Evolutionary conservation across 2,797 vertebrate genomes (phyloP), one percentile per base, ranked within the genome.

Genomic region (Cossypha dichroa): DNA sequence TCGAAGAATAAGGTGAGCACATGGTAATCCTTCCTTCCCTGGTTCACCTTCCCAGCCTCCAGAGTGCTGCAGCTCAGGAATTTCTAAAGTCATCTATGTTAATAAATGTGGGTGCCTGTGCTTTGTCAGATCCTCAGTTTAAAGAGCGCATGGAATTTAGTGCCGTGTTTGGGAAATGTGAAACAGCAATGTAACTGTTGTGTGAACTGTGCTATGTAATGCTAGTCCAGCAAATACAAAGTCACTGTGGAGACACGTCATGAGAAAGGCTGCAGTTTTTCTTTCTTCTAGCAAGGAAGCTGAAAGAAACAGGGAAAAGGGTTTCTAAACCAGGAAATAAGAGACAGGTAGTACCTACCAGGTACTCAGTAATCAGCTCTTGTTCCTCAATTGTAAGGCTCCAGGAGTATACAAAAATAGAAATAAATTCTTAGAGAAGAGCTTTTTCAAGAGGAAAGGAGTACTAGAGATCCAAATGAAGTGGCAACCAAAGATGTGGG

Each of bases 81-180:
- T 93, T 92, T 56, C 36, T 70, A 45, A 43, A 94, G 64, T 88
- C 79, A 74, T 15, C 79, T 83, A 18, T 25, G 67, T 59, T 92
- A 59, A n/a, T 55, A 69, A 29, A n/a, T 48, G 15, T 5, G 48
- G 3, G 23, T 86, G 84, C 74, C 92, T 94, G 86, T 1, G 1
- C 67, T 92, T 92, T 82, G 67, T 91, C 86, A 95, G 29, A 66
- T 72, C 31, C 13, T 13, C 4, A 6, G 43, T 63, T 78, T 63
- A 40, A 59, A 73, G 59, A 59, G 40, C 51, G 45, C 26, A 52
- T 63, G 40, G 33, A 36, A 73, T 76, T 93, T 72, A 78, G 26
- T 81, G 38, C 78, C 94, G 81, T 91, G 15, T 74, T 89, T 89
- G 89, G 75, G 81, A 92, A 82, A 91, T 46, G 52, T 48, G 63